Evolutionary conservation across 2,113 vertebrate species (phyloP).

Genomic region (Rhinopomastus cyanomelas): DNA sequence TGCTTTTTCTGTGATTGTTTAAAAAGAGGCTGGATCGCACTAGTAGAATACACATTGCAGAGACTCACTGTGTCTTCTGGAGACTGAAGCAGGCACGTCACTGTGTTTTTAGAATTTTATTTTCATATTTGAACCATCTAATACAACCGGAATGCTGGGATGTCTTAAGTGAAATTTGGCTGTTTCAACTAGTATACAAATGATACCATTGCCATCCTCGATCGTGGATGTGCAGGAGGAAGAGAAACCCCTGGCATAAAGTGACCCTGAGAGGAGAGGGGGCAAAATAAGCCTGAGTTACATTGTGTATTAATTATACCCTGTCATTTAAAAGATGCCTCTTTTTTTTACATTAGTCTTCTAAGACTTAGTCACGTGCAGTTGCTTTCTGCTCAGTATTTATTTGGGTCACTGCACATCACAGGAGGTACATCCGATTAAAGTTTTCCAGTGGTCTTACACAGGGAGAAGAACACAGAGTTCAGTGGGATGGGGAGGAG

Average conservation of each 20-base stretch:
- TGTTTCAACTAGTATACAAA: neutral
- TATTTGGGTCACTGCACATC: neutral
- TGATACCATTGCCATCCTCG: neutral
- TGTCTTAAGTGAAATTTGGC: neutral
- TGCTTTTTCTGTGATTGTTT: neutral
- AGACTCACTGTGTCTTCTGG: neutral
- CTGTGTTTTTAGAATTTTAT: neutral
- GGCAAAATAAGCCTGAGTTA: neutral
- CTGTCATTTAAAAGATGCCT: neutral
- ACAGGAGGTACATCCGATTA: neutral
- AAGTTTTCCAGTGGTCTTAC: neutral
- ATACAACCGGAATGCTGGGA: neutral
- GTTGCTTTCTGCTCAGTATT: neutral
- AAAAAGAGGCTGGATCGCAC: neutral
- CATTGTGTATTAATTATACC: neutral
- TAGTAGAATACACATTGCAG: neutral
- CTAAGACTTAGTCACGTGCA: neutral
- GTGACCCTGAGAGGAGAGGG: neutral
- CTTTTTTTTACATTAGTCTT: slow-evolving; percentile 16
- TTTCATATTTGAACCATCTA: neutral
- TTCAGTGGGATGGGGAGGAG: too few relatives aligned
- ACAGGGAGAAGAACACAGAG: neutral
- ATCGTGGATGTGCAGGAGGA: neutral
- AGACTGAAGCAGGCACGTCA: neutral
- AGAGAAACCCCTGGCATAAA: neutral